A percentile compares a stretch with the other conserved stretches of the same genome.
These are phyloP conservation scores for Tetramorium simillimum DNA, from an alignment of 1,140 invertebrate species.

Conservation along the genomic window DNA sequence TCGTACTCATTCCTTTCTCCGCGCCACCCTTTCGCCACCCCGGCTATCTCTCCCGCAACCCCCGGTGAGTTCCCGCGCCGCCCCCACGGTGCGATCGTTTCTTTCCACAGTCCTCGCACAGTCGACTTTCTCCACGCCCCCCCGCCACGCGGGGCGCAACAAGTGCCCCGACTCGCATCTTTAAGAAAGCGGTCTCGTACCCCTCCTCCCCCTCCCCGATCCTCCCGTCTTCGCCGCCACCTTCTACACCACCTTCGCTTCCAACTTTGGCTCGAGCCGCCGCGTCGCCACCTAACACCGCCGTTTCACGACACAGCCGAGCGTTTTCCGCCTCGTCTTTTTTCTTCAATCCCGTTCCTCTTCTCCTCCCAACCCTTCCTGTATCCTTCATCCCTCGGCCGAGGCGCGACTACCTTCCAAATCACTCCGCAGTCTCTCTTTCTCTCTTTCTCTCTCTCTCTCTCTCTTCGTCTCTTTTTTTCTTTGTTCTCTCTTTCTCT, in stretches of 20 bases:
- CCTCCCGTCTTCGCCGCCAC: background rate
- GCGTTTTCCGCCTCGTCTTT: slow-evolving; percentile 3
- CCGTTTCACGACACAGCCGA: slow-evolving; percentile 37
- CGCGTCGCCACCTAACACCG: slow-evolving; percentile 55
- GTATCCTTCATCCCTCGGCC: slow-evolving; percentile 1
- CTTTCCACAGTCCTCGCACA: slow-evolving; percentile 54
- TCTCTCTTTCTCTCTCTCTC: slow-evolving; percentile 31
- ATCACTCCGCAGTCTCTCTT: slow-evolving; percentile 59
- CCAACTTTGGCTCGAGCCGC: slow-evolving; percentile 59
- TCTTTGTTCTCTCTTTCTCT: slow-evolving; percentile 3
- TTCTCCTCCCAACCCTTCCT: background rate
- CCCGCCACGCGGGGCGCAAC: slow-evolving; percentile 81
- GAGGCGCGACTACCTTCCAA: slow-evolving; percentile 60
- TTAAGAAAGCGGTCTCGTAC: slow-evolving; percentile 81
- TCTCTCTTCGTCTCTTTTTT: slow-evolving; percentile 23
- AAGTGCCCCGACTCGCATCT: slow-evolving; percentile 83
- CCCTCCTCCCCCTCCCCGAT: background rate
- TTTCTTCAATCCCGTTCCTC: slow-evolving; percentile 6
- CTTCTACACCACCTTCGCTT: slow-evolving; percentile 29
- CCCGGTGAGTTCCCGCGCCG: slow-evolving; percentile 10
- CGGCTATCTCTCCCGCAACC: slow-evolving; percentile 73
- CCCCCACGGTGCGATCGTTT: slow-evolving; percentile 65
- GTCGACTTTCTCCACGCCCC: slow-evolving; percentile 64
- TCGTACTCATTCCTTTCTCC: slow-evolving; percentile 74
- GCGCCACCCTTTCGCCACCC: background rate